phyloP scores from a whole-genome alignment of 2,113 vertebrate species.

The Bufo gargarizans region DNA sequence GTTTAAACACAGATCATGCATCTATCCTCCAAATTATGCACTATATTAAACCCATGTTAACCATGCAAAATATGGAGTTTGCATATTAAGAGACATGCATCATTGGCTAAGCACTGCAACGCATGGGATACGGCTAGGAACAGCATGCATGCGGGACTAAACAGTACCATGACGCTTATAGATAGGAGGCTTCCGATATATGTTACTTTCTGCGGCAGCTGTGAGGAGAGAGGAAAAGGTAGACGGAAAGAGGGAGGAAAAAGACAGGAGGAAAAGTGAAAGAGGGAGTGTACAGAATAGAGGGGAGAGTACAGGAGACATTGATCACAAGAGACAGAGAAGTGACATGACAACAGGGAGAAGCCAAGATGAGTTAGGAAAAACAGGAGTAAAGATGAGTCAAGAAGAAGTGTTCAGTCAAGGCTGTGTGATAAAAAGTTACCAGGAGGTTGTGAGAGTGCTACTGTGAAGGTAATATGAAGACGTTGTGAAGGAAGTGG shows the following conservation, averaged over 20 bases:
- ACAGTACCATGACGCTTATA: constrained; percentile 95
- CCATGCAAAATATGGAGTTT: neutral
- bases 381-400: neutral
- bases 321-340: constrained; percentile 60
- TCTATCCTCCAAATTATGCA: constrained; percentile 6
- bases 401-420: neutral
- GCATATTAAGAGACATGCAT: neutral
- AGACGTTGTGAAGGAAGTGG: neutral
- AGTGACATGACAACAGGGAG: constrained; percentile 51
- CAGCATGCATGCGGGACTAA: constrained; percentile 58
- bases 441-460: neutral
- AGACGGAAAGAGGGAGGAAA: constrained; percentile 35
- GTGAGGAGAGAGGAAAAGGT: constrained; percentile 71
- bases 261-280: constrained; percentile 60
- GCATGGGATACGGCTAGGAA: neutral
- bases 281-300: constrained; percentile 63
- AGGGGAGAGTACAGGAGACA: neutral
- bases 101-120: neutral
- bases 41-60: constrained; percentile 1
- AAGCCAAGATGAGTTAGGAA: constrained; percentile 38
- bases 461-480: neutral
- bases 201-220: constrained; percentile 93
- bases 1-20: neutral
- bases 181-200: constrained; percentile 98
- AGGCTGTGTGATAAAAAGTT: neutral